Conservation (phyloP, 2,888 invertebrate species). For the Suillia variegata region DNA sequence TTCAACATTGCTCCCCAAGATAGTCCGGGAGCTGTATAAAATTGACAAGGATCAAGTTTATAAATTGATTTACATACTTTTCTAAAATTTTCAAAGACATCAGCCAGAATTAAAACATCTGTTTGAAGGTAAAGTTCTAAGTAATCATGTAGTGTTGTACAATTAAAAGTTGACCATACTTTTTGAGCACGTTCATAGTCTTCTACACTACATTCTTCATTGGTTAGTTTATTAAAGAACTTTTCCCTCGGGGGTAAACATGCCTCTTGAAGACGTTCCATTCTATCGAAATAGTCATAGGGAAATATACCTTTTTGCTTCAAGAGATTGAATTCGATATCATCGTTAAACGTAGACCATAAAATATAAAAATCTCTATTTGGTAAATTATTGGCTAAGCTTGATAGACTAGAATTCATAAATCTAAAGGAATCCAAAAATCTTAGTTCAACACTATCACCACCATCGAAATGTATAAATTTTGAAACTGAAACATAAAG, state of each 20-base stretch:
- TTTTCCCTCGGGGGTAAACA: background rate
- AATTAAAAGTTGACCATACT: constrained; percentile 40
- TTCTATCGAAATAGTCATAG: background rate
- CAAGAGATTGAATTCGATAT: constrained; percentile 30
- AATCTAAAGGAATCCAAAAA: constrained; percentile 45
- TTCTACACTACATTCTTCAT: constrained; percentile 16
- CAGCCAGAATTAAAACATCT: constrained; percentile 42
- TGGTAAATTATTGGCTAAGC: constrained; percentile 25
- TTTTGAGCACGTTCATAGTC: constrained; percentile 39
- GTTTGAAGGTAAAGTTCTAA: constrained; percentile 41
- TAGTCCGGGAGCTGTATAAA: constrained; percentile 48
- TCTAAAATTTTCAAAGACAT: constrained; percentile 49
- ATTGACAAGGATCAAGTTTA: constrained; percentile 45
- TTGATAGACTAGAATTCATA: constrained; percentile 39
- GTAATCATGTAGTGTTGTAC: constrained; percentile 39
- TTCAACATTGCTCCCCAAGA: constrained; percentile 46
- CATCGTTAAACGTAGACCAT: constrained; percentile 9
- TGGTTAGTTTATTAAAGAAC: constrained; percentile 34
- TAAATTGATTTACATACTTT: constrained; percentile 33
- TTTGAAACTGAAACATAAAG: constrained; percentile 43
- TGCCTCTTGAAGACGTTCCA: constrained; percentile 15
- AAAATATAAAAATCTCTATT: background rate
- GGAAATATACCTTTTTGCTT: constrained; percentile 45
- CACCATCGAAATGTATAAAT: constrained; percentile 17
- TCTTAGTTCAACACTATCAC: constrained; percentile 20